These are phyloP conservation scores for Coremacera marginata DNA, from an alignment of 2,888 invertebrate genomes.

Conservation along the genomic window DNA sequence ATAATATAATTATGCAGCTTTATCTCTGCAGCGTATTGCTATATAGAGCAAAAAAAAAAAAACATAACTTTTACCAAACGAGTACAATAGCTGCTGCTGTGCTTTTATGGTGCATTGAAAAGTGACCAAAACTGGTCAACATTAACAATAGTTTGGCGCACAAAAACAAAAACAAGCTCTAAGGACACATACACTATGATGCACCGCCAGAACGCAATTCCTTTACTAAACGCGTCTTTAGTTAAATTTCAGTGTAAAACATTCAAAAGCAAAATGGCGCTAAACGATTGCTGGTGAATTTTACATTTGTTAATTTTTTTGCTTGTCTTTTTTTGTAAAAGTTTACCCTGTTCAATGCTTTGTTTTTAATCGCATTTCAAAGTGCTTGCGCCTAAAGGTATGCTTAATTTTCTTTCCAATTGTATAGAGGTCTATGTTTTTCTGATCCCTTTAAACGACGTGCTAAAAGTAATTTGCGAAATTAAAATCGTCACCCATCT, in stretches of 20 bases:
- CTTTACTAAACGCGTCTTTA: too few relatives aligned
- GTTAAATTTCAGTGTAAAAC: too few relatives aligned
- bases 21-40: neutral
- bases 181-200: too few relatives aligned
- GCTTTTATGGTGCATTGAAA: neutral
- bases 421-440: neutral
- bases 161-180: neutral
- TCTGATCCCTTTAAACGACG: neutral
- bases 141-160: slow-evolving; percentile 21
- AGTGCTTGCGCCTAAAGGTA: neutral
- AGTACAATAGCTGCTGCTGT: neutral
- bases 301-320: neutral
- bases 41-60: neutral
- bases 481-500: slow-evolving; percentile 4
- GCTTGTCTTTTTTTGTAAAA: neutral
- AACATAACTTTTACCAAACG: neutral
- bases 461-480: slow-evolving; percentile 20
- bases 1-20: neutral
- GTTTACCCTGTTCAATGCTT: too few relatives aligned
- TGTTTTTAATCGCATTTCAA: neutral
- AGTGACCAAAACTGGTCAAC: slow-evolving; percentile 1
- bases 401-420: neutral
- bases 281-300: too few relatives aligned
- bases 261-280: too few relatives aligned
- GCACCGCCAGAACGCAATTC: too few relatives aligned